Evolutionary conservation across 2,797 vertebrate genomes (phyloP).

Genomic region (Saxicola maurus): DNA sequence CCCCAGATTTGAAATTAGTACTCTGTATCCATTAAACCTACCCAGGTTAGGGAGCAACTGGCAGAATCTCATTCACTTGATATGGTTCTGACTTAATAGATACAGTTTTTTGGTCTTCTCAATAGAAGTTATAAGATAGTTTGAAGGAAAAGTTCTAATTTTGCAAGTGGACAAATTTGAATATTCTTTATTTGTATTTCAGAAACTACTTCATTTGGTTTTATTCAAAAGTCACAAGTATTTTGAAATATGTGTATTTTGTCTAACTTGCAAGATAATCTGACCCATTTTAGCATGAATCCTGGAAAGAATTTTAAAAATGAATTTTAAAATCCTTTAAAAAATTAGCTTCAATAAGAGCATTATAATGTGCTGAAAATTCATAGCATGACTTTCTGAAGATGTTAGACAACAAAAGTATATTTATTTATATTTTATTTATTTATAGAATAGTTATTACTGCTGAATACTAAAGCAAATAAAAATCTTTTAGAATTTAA

Average conservation of each 20-base stretch:
- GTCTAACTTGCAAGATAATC: background rate
- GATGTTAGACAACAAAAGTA: background rate
- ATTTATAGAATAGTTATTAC: background rate
- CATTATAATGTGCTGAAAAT: background rate
- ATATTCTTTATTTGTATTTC: background rate
- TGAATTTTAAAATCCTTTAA: background rate
- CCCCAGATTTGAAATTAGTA: background rate
- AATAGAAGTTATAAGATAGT: background rate
- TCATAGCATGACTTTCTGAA: background rate
- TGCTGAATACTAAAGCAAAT: background rate
- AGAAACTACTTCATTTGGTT: background rate
- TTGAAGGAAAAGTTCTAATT: background rate
- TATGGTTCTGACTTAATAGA: background rate
- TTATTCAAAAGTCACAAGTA: background rate
- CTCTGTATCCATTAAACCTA: background rate
- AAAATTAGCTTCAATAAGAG: background rate
- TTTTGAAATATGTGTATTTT: background rate
- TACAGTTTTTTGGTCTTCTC: background rate
- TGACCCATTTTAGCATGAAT: background rate
- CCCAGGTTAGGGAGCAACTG: background rate
- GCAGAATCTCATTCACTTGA: background rate
- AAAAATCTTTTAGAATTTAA: background rate
- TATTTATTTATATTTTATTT: background rate
- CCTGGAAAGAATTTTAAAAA: background rate
- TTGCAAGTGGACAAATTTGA: background rate